These are phyloP conservation scores for Athripsodes cinereus DNA, from an alignment of 2,888 invertebrate genomes.

Conservation along the genomic window DNA sequence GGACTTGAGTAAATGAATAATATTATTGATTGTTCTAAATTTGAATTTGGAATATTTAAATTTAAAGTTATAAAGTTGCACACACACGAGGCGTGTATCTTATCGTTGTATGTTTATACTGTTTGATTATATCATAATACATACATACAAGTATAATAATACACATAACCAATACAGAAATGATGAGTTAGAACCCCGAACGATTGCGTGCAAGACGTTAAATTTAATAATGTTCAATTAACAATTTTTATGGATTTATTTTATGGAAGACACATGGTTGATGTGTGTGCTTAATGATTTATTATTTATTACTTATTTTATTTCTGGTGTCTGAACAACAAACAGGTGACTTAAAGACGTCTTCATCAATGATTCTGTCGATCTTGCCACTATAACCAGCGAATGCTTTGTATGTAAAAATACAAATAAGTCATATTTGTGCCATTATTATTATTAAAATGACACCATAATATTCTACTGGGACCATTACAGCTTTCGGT, in stretches of 20 bases:
- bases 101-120: neutral
- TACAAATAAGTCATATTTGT: too few relatives aligned
- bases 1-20: too few relatives aligned
- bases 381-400: too few relatives aligned
- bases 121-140: neutral
- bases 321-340: slow-evolving; percentile 3
- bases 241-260: slow-evolving; percentile 27
- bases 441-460: too few relatives aligned
- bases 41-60: too few relatives aligned
- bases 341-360: slow-evolving; percentile 17
- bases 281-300: slow-evolving; percentile 24
- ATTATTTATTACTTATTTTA: slow-evolving; percentile 17
- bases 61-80: neutral
- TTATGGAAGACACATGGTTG: slow-evolving; percentile 27
- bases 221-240: slow-evolving; percentile 27
- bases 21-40: too few relatives aligned
- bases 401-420: too few relatives aligned
- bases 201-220: slow-evolving; percentile 24
- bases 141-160: neutral
- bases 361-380: too few relatives aligned
- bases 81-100: neutral
- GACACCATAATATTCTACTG: too few relatives aligned
- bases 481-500: too few relatives aligned
- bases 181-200: slow-evolving; percentile 9
- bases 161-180: slow-evolving; percentile 4